These are phyloP conservation scores for Paralichthys olivaceus DNA, from an alignment of 2,113 vertebrate genomes.

Conservation along the genomic window DNA sequence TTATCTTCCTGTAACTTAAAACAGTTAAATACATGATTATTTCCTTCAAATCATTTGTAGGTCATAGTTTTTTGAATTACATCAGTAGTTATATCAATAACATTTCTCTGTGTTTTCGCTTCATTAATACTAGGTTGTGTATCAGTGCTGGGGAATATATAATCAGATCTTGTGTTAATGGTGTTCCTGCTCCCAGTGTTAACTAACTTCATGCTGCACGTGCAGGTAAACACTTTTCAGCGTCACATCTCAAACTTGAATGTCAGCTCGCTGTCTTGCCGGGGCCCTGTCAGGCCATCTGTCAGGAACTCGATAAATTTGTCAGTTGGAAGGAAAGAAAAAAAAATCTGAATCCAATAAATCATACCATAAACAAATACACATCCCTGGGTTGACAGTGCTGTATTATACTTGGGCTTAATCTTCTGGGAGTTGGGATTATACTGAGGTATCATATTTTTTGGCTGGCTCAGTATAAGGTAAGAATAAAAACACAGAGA, in stretches of 20 bases:
- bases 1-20: background rate
- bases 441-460: conserved; percentile 64
- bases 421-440: conserved; percentile 68
- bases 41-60: background rate
- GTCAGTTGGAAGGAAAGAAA: conserved; percentile 39
- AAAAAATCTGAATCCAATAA: conserved; percentile 69
- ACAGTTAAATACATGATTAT: background rate
- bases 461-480: conserved; percentile 52
- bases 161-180: conserved; percentile 3
- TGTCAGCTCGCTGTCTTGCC: conserved; percentile 63
- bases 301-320: conserved; percentile 75
- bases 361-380: conserved; percentile 76
- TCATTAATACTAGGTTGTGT: background rate
- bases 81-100: background rate
- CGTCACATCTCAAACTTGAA: conserved; percentile 34
- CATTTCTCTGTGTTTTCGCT: background rate
- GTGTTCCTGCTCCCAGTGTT: background rate
- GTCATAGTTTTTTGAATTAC: background rate
- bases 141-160: background rate
- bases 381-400: conserved; percentile 65
- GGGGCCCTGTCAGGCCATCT: conserved; percentile 61
- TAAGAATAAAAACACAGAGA: conserved; percentile 36
- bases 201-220: background rate
- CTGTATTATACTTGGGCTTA: conserved; percentile 66
- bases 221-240: conserved; percentile 55